Evolutionary conservation across 2,113 vertebrate species (phyloP).

Genomic region (Gasterosteus aculeatus): DNA sequence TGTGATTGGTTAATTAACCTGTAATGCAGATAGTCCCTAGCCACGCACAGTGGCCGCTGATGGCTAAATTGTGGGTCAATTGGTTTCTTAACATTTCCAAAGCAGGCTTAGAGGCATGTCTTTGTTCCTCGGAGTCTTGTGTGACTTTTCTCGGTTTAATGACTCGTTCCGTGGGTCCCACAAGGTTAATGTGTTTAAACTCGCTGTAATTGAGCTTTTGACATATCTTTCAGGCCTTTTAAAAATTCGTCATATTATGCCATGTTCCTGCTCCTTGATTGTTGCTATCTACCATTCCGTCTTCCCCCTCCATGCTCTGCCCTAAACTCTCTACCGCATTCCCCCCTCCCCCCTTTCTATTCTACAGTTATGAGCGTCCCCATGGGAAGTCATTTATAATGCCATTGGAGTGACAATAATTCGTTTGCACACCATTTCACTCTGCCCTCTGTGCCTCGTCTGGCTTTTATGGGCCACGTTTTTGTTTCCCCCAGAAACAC

Average conservation of each 20-base stretch:
- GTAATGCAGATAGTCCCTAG: constrained; percentile 72
- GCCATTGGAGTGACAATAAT: constrained; percentile 76
- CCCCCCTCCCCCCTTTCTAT: constrained; percentile 22
- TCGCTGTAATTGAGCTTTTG: constrained; percentile 80
- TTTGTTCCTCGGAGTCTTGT: constrained; percentile 71
- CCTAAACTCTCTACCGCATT: constrained; percentile 30
- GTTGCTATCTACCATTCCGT: constrained; percentile 58
- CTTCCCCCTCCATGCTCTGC: constrained; percentile 30
- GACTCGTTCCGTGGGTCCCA: constrained; percentile 73
- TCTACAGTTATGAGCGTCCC: constrained; percentile 69
- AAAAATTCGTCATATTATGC: constrained; percentile 61
- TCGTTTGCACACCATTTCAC: constrained; percentile 75
- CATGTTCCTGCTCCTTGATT: constrained; percentile 65
- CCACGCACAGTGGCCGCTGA: constrained; percentile 69
- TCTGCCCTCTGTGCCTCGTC: constrained; percentile 56
- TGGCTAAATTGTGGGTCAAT: constrained; percentile 80
- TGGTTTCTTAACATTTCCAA: constrained; percentile 81
- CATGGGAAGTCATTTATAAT: constrained; percentile 77
- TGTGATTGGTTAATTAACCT: constrained; percentile 85
- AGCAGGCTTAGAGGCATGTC: constrained; percentile 67
- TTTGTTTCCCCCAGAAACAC: constrained; percentile 58
- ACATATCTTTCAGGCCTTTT: constrained; percentile 68
- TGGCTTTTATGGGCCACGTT: constrained; percentile 66
- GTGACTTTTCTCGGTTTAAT: constrained; percentile 73
- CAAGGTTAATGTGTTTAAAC: constrained; percentile 81